phyloP scores from a whole-genome alignment of 2,113 vertebrate species.

The Malurus melanocephalus region DNA sequence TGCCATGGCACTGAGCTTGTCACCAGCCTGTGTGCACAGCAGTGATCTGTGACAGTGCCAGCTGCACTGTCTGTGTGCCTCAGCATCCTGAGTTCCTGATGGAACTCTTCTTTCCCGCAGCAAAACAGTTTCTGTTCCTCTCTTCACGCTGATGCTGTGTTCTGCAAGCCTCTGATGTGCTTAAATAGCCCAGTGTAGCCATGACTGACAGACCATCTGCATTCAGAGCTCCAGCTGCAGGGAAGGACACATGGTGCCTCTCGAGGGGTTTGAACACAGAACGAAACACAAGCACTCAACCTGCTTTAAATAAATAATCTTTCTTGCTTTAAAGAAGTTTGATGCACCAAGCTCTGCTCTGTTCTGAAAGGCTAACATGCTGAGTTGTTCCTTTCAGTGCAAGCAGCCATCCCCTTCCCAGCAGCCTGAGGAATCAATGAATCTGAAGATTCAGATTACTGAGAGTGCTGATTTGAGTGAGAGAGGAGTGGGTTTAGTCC shows the following conservation, averaged over 20 bases:
- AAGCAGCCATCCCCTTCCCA: background rate
- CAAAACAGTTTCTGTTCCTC: background rate
- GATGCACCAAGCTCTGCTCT: background rate
- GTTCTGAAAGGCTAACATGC: background rate
- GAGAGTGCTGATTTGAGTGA: background rate
- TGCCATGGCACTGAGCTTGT: background rate
- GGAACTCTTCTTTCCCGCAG: background rate
- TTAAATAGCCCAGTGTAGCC: background rate
- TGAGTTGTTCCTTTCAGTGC: background rate
- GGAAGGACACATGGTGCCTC: background rate
- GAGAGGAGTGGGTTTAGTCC: background rate
- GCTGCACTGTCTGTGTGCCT: background rate
- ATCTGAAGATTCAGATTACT: background rate
- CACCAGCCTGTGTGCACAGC: background rate
- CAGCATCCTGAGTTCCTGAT: background rate
- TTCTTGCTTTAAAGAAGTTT: background rate
- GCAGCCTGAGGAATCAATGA: slow-evolving; percentile 7
- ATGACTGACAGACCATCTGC: background rate
- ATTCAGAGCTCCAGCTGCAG: background rate
- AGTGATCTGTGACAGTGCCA: background rate
- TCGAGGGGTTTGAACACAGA: background rate
- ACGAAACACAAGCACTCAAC: background rate
- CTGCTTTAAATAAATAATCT: background rate
- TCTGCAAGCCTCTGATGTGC: background rate
- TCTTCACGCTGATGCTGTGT: fast-evolving